Evolutionary conservation across 2,888 invertebrate genomes (phyloP), one percentile per base, ranked within the genome.

Genomic region (Pachymerium ferrugineum): DNA sequence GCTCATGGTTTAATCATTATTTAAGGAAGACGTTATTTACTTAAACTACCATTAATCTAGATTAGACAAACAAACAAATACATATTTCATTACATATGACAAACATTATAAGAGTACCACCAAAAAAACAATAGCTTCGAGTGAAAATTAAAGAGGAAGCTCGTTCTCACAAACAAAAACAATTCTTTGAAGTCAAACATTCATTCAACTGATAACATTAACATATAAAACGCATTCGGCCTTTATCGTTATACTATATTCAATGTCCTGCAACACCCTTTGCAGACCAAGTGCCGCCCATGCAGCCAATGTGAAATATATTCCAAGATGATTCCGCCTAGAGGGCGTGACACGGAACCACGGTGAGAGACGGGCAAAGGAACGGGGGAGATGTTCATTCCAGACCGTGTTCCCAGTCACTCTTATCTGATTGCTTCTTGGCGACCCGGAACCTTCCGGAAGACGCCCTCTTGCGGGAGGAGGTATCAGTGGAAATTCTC

Each of bases 361-460:
- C 28, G 62, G 62, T 62, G 62, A 62, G 62, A 62, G 62, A 62
- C 62, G 62, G 62, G 62, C 62, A 62, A 62, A 62, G 28, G 62
- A n/a, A 62, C 25, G 28, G 25, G 62, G 62, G 62, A 62, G 62
- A 62, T 62, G 62, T 62, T 62, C 62, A 62, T 28, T 28, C 25
- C 62, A 62, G 62, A 62, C 62, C 62, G 62, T 62, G 62, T 62
- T 62, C 62, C 62, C 62, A 62, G 62, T 62, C 62, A 62, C 62
- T 62, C 62, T 62, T 62, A 62, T 62, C 62, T 62, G 62, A 62
- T 62, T 62, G 62, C 62, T 62, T 62, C 62, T 62, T 62, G 25
- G 62, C 62, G 62, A 62, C 62, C 62, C 62, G 62, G 62, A 62
- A 62, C 62, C 62, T 62, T 62, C 62, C 62, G 62, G 62, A 62